Conservation (phyloP, 2,888 invertebrate species). For the Drosophila eohydei region DNA sequence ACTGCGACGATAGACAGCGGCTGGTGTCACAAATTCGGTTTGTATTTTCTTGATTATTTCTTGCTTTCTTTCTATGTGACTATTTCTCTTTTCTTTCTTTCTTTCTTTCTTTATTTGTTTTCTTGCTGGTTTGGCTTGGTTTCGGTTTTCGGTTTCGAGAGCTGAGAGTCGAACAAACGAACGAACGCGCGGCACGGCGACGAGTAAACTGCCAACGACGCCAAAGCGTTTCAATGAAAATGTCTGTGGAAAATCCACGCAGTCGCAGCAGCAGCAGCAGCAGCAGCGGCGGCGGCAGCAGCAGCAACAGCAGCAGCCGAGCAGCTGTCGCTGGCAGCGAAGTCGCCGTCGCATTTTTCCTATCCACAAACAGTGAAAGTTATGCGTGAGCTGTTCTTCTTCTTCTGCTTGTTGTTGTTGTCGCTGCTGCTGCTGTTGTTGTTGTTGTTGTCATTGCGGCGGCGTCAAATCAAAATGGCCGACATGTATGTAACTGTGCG, state of each 20-base stretch:
- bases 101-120: conserved; percentile 6
- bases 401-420: conserved; percentile 10
- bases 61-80: neutral
- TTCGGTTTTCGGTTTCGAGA: conserved; percentile 34
- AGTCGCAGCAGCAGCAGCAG: conserved; percentile 29
- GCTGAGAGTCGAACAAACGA: conserved; percentile 71
- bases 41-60: conserved; percentile 4
- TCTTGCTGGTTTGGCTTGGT: conserved; percentile 2
- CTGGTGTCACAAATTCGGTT: conserved; percentile 10
- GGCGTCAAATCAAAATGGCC: conserved; percentile 63
- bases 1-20: conserved; percentile 1
- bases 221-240: conserved; percentile 69
- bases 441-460: conserved; percentile 41
- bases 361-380: conserved; percentile 68
- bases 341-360: conserved; percentile 56
- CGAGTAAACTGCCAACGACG: conserved; percentile 69
- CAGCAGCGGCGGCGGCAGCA: conserved; percentile 14
- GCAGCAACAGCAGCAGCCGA: conserved; percentile 21
- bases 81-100: neutral
- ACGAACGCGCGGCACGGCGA: conserved; percentile 75
- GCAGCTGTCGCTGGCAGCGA: conserved; percentile 23
- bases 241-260: conserved; percentile 67
- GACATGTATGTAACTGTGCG: conserved; percentile 31
- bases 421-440: conserved; percentile 32
- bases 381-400: conserved; percentile 26